A percentile compares a stretch with the other conserved stretches of the same genome.
Conservation (phyloP, 2,888 invertebrate species). For the Xylophagus ater region DNA sequence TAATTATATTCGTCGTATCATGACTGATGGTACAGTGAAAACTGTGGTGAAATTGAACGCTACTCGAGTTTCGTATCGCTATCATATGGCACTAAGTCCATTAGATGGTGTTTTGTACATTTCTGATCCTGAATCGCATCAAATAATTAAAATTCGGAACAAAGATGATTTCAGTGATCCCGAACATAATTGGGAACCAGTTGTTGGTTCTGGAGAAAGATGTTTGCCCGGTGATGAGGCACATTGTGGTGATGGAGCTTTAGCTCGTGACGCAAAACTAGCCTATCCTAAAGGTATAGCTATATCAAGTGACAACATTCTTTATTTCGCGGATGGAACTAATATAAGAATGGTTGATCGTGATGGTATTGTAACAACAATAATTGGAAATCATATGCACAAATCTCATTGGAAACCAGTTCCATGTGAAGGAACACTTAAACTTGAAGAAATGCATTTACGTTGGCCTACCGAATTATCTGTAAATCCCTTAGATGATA, state of each 20-base stretch:
- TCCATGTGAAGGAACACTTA: slow-evolving; percentile 81
- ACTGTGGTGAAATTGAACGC: slow-evolving; percentile 53
- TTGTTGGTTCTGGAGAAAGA: slow-evolving; percentile 89
- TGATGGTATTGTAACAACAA: slow-evolving; percentile 83
- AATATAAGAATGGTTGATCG: slow-evolving; percentile 88
- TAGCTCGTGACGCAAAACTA: slow-evolving; percentile 85
- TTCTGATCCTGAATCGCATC: slow-evolving; percentile 91
- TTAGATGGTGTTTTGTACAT: slow-evolving; percentile 88
- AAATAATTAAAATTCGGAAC: slow-evolving; percentile 78
- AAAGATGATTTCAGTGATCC: slow-evolving; percentile 73
- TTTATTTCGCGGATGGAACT: slow-evolving; percentile 93
- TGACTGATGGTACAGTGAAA: slow-evolving; percentile 62
- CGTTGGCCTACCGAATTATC: slow-evolving; percentile 94
- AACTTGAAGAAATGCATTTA: slow-evolving; percentile 85
- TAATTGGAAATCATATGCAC: slow-evolving; percentile 87
- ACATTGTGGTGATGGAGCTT: slow-evolving; percentile 90
- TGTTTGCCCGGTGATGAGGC: slow-evolving; percentile 89
- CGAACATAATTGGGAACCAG: slow-evolving; percentile 87
- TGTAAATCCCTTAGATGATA: slow-evolving; percentile 88
- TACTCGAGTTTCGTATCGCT: slow-evolving; percentile 87
- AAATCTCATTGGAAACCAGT: slow-evolving; percentile 89
- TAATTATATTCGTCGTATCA: slow-evolving; percentile 79
- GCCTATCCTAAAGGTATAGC: slow-evolving; percentile 96
- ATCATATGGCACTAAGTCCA: slow-evolving; percentile 92
- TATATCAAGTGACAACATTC: slow-evolving; percentile 78